Conservation (phyloP, 2,888 invertebrate species). For the Artemia sinica region DNA sequence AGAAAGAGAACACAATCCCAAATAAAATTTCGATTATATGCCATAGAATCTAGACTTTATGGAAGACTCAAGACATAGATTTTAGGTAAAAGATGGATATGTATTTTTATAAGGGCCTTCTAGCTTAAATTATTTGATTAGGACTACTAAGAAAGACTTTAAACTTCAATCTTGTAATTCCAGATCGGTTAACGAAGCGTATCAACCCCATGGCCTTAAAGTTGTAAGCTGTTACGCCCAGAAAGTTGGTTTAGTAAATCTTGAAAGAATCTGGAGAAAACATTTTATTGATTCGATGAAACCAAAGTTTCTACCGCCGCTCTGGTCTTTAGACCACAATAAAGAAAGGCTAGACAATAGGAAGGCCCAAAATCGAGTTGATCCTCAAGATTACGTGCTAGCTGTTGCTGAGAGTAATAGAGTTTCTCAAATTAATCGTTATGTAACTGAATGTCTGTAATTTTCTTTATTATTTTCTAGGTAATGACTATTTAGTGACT, state of each 20-base stretch:
- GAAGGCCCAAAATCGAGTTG: background rate
- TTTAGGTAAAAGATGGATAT: no score
- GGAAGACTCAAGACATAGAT: no score
- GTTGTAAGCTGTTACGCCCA: slow-evolving; percentile 31
- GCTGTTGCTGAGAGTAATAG: background rate
- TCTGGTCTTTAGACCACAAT: slow-evolving; percentile 59
- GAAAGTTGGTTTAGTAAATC: slow-evolving; percentile 42
- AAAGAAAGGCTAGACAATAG: slow-evolving; percentile 34
- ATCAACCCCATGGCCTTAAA: slow-evolving; percentile 31
- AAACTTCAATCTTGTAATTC: background rate
- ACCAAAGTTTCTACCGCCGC: slow-evolving; percentile 47
- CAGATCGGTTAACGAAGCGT: slow-evolving; percentile 28
- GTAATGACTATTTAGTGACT: no score
- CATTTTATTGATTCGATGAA: slow-evolving; percentile 55
- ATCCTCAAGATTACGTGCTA: background rate
- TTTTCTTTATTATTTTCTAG: no score
- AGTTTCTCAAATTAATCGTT: no score
- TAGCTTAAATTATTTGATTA: no score
- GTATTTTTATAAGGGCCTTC: no score
- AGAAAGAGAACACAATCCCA: no score
- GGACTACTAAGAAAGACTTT: no score
- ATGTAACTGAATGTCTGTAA: no score
- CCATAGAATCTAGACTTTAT: no score
- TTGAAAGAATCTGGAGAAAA: slow-evolving; percentile 55
- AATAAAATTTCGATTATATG: no score